Percentiles rank a stretch among this genome's conserved stretches.
These are phyloP conservation scores for Trematomus bernacchii DNA, from an alignment of 2,797 vertebrate genomes.

Conservation along the genomic window DNA sequence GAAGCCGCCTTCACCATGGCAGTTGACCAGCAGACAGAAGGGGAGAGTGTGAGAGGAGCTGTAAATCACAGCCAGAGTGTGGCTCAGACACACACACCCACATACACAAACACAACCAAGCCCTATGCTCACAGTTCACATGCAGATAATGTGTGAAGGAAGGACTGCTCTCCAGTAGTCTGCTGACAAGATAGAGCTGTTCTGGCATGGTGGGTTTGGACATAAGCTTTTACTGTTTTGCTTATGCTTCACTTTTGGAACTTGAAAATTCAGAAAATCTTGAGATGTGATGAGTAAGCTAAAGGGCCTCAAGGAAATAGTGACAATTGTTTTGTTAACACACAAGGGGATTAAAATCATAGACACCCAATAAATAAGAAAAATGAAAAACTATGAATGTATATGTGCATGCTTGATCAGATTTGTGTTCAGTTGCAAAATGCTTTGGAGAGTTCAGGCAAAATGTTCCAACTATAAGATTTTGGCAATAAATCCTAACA, in stretches of 20 bases:
- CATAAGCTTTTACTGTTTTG: slow-evolving; percentile 1
- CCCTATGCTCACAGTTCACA: slow-evolving; percentile 57
- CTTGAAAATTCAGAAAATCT: background rate
- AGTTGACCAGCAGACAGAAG: slow-evolving; percentile 79
- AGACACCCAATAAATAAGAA: background rate
- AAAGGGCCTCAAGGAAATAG: background rate
- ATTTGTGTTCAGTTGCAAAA: background rate
- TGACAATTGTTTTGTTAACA: background rate
- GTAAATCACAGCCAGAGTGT: slow-evolving; percentile 83
- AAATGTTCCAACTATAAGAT: background rate
- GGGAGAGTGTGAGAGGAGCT: slow-evolving; percentile 70
- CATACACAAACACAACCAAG: slow-evolving; percentile 35
- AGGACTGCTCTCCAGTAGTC: slow-evolving; percentile 48
- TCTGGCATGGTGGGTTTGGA: slow-evolving; percentile 27
- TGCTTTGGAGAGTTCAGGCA: background rate
- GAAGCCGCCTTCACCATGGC: slow-evolving; percentile 78
- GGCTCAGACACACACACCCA: slow-evolving; percentile 65
- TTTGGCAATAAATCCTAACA: too few species aligned
- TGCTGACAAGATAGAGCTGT: slow-evolving; percentile 65
- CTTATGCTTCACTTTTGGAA: slow-evolving; percentile 26
- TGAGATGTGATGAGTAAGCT: background rate
- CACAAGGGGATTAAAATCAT: background rate
- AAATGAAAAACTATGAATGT: too few species aligned
- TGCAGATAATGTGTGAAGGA: slow-evolving; percentile 67
- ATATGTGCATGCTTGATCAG: background rate